Evolutionary conservation across 2,113 vertebrate genomes (phyloP).

Genomic region (Coptodon rendalli): DNA sequence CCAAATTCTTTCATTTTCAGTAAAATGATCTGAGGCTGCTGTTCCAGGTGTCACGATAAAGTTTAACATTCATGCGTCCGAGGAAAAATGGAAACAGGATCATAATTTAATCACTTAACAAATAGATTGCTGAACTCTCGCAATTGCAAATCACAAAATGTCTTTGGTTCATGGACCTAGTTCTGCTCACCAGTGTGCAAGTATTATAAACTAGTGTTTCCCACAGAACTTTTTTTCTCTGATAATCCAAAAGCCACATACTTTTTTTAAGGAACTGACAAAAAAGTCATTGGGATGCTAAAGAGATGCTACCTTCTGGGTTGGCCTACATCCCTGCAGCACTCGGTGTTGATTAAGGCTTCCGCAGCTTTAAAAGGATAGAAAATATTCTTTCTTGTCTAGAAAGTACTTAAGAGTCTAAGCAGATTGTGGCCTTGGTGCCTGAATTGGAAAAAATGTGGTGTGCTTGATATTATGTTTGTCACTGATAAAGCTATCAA

Average conservation of each 20-base stretch:
- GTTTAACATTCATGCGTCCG: rapidly evolving
- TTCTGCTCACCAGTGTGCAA: neutral
- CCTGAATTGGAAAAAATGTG: neutral
- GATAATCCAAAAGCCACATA: neutral
- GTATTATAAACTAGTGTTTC: neutral
- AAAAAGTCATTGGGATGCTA: neutral
- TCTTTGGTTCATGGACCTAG: neutral
- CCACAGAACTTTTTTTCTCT: neutral
- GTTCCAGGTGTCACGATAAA: neutral
- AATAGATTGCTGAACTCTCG: neutral
- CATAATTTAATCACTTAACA: neutral
- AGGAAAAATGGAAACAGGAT: neutral
- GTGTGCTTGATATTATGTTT: neutral
- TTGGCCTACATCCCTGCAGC: neutral
- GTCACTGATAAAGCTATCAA: neutral
- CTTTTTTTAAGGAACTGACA: neutral
- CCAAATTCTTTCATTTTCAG: neutral
- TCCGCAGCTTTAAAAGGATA: neutral
- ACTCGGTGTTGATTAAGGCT: neutral
- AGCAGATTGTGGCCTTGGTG: neutral
- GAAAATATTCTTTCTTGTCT: neutral
- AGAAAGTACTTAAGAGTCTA: neutral
- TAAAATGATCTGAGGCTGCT: neutral
- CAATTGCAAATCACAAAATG: neutral
- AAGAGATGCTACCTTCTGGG: neutral